Evolutionary conservation across 1,140 invertebrate species (phyloP).

Genomic region (Tyrophagus putrescentiae): DNA sequence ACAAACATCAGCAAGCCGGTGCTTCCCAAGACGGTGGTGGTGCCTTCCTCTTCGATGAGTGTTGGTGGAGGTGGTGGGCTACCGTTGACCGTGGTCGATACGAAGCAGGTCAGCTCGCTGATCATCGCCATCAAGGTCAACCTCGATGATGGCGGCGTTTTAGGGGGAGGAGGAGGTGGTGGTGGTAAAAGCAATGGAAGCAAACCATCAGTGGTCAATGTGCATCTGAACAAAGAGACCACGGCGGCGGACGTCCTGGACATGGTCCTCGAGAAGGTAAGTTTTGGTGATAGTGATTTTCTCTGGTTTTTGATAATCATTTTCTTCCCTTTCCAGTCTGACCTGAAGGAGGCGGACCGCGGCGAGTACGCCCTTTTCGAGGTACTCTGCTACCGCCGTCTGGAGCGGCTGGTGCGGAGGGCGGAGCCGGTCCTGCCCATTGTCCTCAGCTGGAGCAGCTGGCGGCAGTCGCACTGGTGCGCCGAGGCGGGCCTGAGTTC

Average conservation of each 20-base stretch:
- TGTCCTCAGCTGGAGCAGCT: neutral
- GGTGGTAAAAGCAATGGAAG: neutral
- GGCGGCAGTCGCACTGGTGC: conserved; percentile 9
- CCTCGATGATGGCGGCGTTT: no score
- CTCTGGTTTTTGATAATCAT: neutral
- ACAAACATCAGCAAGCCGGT: neutral
- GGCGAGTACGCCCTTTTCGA: neutral
- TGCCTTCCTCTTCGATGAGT: neutral
- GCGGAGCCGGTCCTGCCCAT: neutral
- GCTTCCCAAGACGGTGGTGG: neutral
- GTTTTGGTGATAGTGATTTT: neutral
- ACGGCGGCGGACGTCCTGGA: conserved; percentile 14
- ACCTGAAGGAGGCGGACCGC: neutral
- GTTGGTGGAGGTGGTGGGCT: neutral
- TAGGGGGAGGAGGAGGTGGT: no score
- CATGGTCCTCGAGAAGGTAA: conserved; percentile 17
- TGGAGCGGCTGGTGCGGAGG: neutral
- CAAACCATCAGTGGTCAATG: conserved; percentile 10
- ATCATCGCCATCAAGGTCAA: neutral
- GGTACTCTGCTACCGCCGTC: conserved; percentile 7
- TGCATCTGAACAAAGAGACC: conserved; percentile 13
- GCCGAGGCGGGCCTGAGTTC: neutral
- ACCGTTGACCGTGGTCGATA: neutral
- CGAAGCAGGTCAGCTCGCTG: neutral
- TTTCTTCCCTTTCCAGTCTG: neutral